These are phyloP conservation scores for Chromoteleia sp. DNA, from an alignment of 2,888 invertebrate genomes.

Conservation along the genomic window DNA sequence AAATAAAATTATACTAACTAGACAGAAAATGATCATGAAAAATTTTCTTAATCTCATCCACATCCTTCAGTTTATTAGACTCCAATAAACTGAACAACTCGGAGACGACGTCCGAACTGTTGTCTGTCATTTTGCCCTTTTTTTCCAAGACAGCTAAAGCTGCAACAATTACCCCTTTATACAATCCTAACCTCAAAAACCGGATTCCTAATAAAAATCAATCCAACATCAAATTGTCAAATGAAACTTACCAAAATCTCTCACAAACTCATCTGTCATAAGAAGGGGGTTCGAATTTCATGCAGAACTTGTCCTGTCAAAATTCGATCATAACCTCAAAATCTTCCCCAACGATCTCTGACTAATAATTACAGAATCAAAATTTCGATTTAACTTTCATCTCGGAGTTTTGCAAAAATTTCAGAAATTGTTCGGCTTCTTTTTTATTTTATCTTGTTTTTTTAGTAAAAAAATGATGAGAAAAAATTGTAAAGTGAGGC, in stretches of 20 bases:
- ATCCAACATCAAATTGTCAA: background rate
- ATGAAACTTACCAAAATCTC: background rate
- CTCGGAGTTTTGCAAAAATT: slow-evolving; percentile 1
- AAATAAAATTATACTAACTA: slow-evolving; percentile 86
- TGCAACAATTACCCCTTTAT: slow-evolving; percentile 24
- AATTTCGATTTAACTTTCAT: background rate
- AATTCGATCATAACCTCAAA: slow-evolving; percentile 52
- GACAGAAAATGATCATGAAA: slow-evolving; percentile 90
- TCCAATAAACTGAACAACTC: slow-evolving; percentile 89
- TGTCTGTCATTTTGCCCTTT: slow-evolving; percentile 60
- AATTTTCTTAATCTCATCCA: slow-evolving; percentile 89
- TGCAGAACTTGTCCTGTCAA: slow-evolving; percentile 47
- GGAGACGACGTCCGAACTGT: slow-evolving; percentile 75
- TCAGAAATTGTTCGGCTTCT: background rate
- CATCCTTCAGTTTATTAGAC: slow-evolving; percentile 88
- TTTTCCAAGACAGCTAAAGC: slow-evolving; percentile 7
- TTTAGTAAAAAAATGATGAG: background rate
- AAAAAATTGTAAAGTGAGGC: background rate
- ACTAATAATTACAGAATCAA: background rate
- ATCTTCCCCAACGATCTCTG: background rate
- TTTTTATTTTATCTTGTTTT: background rate
- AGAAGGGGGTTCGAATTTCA: background rate
- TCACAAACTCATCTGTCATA: slow-evolving; percentile 25
- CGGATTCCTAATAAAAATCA: background rate
- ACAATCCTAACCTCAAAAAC: slow-evolving; percentile 37